phyloP scores from a whole-genome alignment of 2,888 invertebrate species.

The Drosophila niveifrons region DNA sequence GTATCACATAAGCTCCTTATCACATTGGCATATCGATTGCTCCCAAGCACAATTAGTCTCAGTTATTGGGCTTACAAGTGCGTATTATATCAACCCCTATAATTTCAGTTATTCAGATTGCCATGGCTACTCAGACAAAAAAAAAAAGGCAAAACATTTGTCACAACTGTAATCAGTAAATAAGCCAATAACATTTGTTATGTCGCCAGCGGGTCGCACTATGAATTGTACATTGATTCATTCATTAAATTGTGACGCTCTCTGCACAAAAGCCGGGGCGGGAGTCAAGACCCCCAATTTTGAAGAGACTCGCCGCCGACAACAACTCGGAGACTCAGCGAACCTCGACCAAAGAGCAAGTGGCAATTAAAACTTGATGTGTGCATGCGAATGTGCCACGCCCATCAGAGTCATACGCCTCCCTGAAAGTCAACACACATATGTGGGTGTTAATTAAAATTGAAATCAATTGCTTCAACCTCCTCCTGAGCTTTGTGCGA shows the following conservation, averaged over 20 bases:
- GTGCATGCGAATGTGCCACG: conserved; percentile 38
- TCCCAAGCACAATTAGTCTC: conserved; percentile 29
- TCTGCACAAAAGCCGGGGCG: conserved; percentile 42
- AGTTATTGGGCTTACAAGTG: conserved; percentile 15
- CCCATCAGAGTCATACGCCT: conserved; percentile 25
- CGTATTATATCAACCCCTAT: conserved; percentile 20
- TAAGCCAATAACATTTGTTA: conserved; percentile 11
- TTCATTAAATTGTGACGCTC: conserved; percentile 74
- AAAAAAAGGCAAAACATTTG: conserved; percentile 13
- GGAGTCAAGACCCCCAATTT: conserved; percentile 59
- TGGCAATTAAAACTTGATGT: conserved; percentile 67
- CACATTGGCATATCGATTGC: conserved; percentile 14
- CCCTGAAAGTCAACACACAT: not conserved
- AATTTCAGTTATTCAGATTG: conserved; percentile 25
- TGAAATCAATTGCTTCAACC: conserved; percentile 65
- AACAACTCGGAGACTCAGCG: conserved; percentile 51
- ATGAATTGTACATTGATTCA: conserved; percentile 62
- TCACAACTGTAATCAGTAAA: conserved; percentile 50
- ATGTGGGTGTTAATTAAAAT: conserved; percentile 75
- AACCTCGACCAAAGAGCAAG: conserved; percentile 73
- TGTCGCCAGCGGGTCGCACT: conserved; percentile 32
- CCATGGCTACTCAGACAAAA: conserved; percentile 29
- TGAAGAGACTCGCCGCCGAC: conserved; percentile 30
- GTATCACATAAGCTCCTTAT: conserved; percentile 26
- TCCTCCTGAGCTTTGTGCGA: conserved; percentile 2